These are phyloP conservation scores for Leucophenga varia DNA, from an alignment of 1,140 invertebrate genomes.

Conservation along the genomic window DNA sequence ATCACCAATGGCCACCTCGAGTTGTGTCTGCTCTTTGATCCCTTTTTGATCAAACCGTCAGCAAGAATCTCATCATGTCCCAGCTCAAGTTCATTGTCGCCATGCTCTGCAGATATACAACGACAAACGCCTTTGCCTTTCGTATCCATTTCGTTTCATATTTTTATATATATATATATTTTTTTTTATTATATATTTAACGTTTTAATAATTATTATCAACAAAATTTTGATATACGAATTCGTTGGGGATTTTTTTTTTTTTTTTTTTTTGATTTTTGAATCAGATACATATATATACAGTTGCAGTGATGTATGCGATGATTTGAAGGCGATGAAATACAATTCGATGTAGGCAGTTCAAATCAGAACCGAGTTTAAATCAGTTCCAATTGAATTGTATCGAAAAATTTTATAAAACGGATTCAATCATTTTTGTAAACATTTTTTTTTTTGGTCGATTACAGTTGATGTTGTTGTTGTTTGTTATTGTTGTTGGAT, in stretches of 20 bases:
- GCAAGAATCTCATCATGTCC: slow-evolving; percentile 75
- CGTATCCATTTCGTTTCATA: slow-evolving; percentile 40
- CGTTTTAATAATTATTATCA: neutral
- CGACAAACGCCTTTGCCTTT: slow-evolving; percentile 59
- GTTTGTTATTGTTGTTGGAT: too few species aligned
- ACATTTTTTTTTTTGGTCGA: too few species aligned
- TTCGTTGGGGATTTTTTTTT: neutral
- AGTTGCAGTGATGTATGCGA: neutral
- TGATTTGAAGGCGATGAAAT: neutral
- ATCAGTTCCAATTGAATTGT: neutral
- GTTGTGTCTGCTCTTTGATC: slow-evolving; percentile 83
- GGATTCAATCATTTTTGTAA: too few species aligned
- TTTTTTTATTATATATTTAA: slow-evolving; percentile 4
- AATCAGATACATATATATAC: neutral
- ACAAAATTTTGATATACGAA: neutral
- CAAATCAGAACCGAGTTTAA: neutral
- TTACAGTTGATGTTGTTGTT: too few species aligned
- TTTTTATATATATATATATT: neutral
- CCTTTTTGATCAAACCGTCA: slow-evolving; percentile 80
- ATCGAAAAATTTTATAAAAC: slow-evolving; percentile 2
- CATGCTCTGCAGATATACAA: slow-evolving; percentile 67
- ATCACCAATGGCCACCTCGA: slow-evolving; percentile 86
- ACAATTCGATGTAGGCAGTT: neutral
- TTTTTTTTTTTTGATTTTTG: slow-evolving; percentile 7
- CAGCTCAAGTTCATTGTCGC: slow-evolving; percentile 65